Percentiles rank a stretch among this genome's conserved stretches.
phyloP scores from a whole-genome alignment of 2,113 vertebrate species.

The Echinops telfairi region DNA sequence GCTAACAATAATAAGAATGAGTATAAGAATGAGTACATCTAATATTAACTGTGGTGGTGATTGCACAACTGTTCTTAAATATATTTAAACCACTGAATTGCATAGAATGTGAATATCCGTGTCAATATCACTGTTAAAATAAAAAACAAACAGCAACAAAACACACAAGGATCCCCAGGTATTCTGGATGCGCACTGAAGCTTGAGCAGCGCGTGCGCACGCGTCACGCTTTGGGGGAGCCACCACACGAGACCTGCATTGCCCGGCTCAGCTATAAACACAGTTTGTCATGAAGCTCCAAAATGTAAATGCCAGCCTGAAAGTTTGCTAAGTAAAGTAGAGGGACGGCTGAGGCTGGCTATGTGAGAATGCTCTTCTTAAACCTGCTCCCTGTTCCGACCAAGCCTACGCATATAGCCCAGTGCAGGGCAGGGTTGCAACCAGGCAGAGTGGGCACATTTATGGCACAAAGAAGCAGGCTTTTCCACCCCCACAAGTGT shows the following conservation, averaged over 20 bases:
- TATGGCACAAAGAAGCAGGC: slow-evolving; percentile 20
- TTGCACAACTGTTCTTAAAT: too few relatives aligned
- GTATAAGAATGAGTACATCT: too few relatives aligned
- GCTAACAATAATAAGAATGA: too few relatives aligned
- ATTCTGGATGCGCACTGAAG: background rate
- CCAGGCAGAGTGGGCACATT: background rate
- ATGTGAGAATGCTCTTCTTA: background rate
- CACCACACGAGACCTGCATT: background rate
- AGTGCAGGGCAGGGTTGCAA: background rate
- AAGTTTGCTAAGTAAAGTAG: slow-evolving; percentile 1
- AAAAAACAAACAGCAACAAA: too few relatives aligned
- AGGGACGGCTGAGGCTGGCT: background rate
- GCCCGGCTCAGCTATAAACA: slow-evolving; percentile 45
- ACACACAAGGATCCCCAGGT: background rate
- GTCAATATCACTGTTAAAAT: too few relatives aligned
- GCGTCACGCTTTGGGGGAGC: background rate
- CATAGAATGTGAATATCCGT: too few relatives aligned
- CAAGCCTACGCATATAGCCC: background rate
- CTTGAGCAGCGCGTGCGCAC: background rate
- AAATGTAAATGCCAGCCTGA: slow-evolving; percentile 39
- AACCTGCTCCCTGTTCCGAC: slow-evolving; percentile 9
- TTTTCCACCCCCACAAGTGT: background rate
- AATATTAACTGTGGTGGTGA: too few relatives aligned
- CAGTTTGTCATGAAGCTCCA: slow-evolving; percentile 33
- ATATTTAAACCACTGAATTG: too few relatives aligned